These are phyloP conservation scores for Pachyseris speciosa DNA, from an alignment of 64 coral and sea anemone genomes.

Conservation along the genomic window DNA sequence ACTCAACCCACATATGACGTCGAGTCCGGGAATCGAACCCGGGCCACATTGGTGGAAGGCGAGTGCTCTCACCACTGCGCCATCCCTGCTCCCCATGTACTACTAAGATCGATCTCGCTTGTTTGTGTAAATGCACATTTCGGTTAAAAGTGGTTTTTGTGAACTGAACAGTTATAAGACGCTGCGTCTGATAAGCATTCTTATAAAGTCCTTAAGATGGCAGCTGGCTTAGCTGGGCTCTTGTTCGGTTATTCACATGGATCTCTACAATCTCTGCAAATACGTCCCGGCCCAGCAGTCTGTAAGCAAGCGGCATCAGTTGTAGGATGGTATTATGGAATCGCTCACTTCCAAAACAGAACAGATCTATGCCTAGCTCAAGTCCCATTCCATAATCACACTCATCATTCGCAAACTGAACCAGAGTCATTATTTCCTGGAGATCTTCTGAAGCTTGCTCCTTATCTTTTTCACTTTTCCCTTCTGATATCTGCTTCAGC, in stretches of 20 bases:
- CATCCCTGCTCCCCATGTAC: too few relatives aligned
- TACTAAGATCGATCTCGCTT: too few relatives aligned
- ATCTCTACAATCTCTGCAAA: conserved; percentile 82
- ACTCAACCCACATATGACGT: too few relatives aligned
- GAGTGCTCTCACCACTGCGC: too few relatives aligned
- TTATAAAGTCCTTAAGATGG: neutral
- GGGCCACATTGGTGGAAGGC: too few relatives aligned
- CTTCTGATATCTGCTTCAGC: conserved; percentile 75
- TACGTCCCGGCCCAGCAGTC: conserved; percentile 68
- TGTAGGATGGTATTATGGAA: conserved; percentile 79
- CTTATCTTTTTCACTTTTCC: conserved; percentile 65
- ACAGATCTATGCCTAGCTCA: conserved; percentile 90
- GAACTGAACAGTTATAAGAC: too few relatives aligned
- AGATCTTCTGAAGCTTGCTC: conserved; percentile 90
- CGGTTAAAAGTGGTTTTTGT: too few relatives aligned
- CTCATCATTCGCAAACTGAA: conserved; percentile 99
- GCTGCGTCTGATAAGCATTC: neutral
- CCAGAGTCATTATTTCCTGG: conserved; percentile 90
- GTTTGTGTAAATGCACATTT: too few relatives aligned
- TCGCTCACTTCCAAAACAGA: conserved; percentile 91
- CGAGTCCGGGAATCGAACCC: too few relatives aligned
- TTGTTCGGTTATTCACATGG: conserved; percentile 77
- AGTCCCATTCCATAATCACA: conserved; percentile 99
- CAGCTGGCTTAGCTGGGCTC: conserved; percentile 20
- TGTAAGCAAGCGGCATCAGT: conserved; percentile 85